Conservation (phyloP, 2,888 invertebrate genomes). For the Orthosia gothica region DNA sequence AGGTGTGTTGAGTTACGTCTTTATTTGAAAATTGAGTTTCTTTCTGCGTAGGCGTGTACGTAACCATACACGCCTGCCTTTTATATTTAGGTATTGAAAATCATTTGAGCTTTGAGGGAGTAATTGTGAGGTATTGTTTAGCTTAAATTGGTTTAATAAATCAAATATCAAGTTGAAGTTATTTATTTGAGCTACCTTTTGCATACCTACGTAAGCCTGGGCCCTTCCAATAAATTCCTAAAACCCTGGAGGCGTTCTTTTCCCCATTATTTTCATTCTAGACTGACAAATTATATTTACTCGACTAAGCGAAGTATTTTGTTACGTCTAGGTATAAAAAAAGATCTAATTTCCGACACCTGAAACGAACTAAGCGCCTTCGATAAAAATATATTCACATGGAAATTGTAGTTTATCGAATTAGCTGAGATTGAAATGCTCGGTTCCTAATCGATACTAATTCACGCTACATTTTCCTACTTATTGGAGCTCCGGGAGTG, state of each 20-base stretch:
- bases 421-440: constrained; percentile 79
- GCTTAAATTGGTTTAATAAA: constrained; percentile 7
- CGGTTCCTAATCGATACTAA: constrained; percentile 87
- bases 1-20: too few relatives aligned
- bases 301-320: too few relatives aligned
- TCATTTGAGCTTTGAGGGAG: constrained; percentile 5
- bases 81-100: too few relatives aligned
- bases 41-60: too few relatives aligned
- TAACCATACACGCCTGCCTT: too few relatives aligned
- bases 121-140: not conserved
- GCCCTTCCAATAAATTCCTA: constrained; percentile 9
- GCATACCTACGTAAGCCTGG: not conserved
- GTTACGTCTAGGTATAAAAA: constrained; percentile 30
- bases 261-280: constrained; percentile 26
- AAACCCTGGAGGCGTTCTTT: constrained; percentile 3
- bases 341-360: constrained; percentile 32
- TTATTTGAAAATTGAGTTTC: too few relatives aligned
- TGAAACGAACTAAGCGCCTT: constrained; percentile 38
- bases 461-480: constrained; percentile 82
- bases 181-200: not conserved
- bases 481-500: constrained; percentile 73
- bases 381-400: constrained; percentile 67
- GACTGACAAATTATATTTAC: constrained; percentile 50
- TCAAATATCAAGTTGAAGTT: not conserved
- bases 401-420: constrained; percentile 71